A percentile compares a stretch with the other conserved stretches of the same genome.
Evolutionary conservation across 64 coral and sea anemone genomes (phyloP).

Genomic region (Astreopora myriophthalma): DNA sequence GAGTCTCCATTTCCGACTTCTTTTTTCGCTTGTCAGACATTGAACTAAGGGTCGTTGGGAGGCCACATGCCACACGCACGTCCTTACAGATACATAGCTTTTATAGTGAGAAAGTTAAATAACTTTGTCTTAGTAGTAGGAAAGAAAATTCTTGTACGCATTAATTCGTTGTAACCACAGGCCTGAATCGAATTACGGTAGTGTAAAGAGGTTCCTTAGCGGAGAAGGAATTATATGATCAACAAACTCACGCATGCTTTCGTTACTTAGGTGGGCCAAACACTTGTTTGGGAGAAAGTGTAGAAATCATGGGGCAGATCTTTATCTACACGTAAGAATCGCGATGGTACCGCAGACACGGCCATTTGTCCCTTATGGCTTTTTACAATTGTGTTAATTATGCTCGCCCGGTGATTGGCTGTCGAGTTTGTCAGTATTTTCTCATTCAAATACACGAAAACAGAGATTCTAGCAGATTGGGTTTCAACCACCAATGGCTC

Average conservation of each 20-base stretch:
- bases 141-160: neutral
- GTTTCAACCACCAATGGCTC: slow-evolving; percentile 43
- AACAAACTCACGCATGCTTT: neutral
- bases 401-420: slow-evolving; percentile 31
- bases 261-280: neutral
- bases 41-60: too few relatives aligned
- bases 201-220: neutral
- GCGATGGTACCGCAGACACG: neutral
- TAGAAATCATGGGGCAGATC: slow-evolving; percentile 1
- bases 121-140: neutral
- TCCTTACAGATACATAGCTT: too few relatives aligned
- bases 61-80: too few relatives aligned
- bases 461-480: slow-evolving; percentile 30
- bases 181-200: too few relatives aligned
- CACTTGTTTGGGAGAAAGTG: slow-evolving; percentile 1
- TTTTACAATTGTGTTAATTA: slow-evolving; percentile 41
- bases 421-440: slow-evolving; percentile 10
- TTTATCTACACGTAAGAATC: slow-evolving; percentile 11
- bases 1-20: neutral
- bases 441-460: slow-evolving; percentile 28
- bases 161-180: neutral
- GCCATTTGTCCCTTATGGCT: neutral
- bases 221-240: neutral
- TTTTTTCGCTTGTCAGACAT: neutral
- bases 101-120: neutral